Percentiles rank a stretch among this genome's conserved stretches.
Conservation (phyloP, 2,113 vertebrate species). For the Tragelaphus scriptus region DNA sequence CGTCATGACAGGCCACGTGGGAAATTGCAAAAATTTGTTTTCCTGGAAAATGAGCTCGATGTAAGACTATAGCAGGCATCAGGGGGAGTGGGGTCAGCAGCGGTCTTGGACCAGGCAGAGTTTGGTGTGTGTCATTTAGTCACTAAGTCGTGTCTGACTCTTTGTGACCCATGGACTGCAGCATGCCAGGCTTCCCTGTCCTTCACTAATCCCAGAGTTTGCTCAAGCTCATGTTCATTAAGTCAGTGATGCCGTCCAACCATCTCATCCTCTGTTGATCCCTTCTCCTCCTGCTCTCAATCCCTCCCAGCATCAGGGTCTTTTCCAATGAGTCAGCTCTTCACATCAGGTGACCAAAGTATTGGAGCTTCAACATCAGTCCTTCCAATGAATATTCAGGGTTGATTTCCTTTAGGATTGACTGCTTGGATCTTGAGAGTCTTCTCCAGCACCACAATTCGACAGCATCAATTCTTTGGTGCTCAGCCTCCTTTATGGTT, state of each 20-base stretch:
- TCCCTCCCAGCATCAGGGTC: neutral
- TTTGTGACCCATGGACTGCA: neutral
- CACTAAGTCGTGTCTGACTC: neutral
- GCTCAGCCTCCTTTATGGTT: neutral
- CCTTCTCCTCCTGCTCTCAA: neutral
- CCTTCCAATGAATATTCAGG: neutral
- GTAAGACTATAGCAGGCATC: neutral
- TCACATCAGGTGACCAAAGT: neutral
- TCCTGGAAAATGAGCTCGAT: neutral
- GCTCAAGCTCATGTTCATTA: neutral
- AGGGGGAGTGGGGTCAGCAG: neutral
- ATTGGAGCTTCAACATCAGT: neutral
- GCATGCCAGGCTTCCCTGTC: neutral
- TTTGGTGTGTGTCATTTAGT: neutral
- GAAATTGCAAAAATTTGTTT: neutral
- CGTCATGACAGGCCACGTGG: neutral
- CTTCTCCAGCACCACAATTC: neutral
- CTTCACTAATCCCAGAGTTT: neutral
- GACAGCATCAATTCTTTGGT: neutral
- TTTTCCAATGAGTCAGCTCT: neutral
- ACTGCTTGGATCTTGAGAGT: neutral
- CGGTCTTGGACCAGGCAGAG: accelerated
- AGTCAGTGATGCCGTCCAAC: neutral
- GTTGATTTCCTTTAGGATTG: neutral
- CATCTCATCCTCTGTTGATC: neutral